These are phyloP conservation scores for Emys orbicularis DNA, from an alignment of 2,797 vertebrate genomes.

Conservation along the genomic window DNA sequence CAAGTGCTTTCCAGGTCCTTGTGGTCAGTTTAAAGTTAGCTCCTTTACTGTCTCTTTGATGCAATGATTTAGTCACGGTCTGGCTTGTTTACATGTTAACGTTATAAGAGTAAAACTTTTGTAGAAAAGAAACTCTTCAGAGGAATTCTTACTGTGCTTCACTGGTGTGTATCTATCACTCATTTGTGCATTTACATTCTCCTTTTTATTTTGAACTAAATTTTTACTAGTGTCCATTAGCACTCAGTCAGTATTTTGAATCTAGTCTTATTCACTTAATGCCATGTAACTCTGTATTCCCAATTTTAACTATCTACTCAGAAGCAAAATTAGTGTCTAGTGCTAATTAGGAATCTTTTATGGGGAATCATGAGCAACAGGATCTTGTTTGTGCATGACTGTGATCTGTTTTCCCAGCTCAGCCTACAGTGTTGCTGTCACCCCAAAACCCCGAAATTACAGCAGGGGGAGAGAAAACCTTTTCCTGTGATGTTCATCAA, in stretches of 20 bases:
- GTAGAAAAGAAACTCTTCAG: background rate
- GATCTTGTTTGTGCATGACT: background rate
- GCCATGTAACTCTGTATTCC: too few relatives aligned
- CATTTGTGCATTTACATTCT: background rate
- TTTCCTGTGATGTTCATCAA: conserved; percentile 74
- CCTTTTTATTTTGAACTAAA: background rate
- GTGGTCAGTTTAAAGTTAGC: background rate
- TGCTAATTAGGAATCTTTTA: background rate
- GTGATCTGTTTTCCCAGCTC: conserved; percentile 50
- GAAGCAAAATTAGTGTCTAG: background rate
- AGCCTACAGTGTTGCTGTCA: conserved; percentile 60
- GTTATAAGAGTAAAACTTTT: background rate
- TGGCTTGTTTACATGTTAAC: background rate
- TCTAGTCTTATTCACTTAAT: background rate
- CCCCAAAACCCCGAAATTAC: conserved; percentile 58
- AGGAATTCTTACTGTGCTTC: background rate
- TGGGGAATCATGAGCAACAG: background rate
- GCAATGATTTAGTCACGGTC: background rate
- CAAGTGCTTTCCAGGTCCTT: background rate
- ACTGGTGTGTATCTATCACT: background rate
- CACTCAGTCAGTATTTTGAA: background rate
- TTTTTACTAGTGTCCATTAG: background rate
- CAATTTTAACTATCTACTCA: background rate
- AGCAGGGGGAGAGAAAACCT: conserved; percentile 72
- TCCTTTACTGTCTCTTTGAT: background rate